phyloP scores from a whole-genome alignment of 2,888 invertebrate genomes.

The Parelbella ahira region DNA sequence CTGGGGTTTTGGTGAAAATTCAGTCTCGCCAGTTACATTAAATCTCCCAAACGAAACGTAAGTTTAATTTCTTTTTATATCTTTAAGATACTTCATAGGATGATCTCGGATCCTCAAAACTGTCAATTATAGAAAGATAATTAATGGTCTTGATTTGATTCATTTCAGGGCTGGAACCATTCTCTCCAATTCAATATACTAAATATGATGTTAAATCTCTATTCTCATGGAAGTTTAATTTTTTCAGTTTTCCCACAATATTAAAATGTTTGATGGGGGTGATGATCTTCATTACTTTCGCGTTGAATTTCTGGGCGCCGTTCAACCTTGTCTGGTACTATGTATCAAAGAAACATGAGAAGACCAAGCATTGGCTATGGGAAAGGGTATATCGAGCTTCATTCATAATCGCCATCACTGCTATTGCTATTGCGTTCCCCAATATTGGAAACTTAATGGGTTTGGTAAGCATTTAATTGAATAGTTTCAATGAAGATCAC shows the following conservation, averaged over 20 bases:
- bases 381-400: slow-evolving; percentile 49
- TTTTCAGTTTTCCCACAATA: slow-evolving; percentile 56
- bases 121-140: neutral
- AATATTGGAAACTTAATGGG: slow-evolving; percentile 57
- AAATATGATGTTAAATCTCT: too few relatives aligned
- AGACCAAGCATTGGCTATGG: slow-evolving; percentile 32
- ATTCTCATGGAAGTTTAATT: neutral
- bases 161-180: too few relatives aligned
- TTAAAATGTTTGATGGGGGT: slow-evolving; percentile 63
- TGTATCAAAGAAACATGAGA: slow-evolving; percentile 35
- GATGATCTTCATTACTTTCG: slow-evolving; percentile 72
- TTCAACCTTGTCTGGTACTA: slow-evolving; percentile 57
- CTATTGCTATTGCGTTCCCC: slow-evolving; percentile 51
- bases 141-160: too few relatives aligned
- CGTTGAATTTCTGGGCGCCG: slow-evolving; percentile 63
- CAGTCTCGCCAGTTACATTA: slow-evolving; percentile 59
- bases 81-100: neutral
- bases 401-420: slow-evolving; percentile 39
- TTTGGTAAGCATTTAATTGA: slow-evolving; percentile 61
- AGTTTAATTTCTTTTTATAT: slow-evolving; percentile 34
- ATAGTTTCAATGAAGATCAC: too few relatives aligned
- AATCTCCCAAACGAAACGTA: slow-evolving; percentile 64
- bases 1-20: slow-evolving; percentile 64
- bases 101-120: neutral
- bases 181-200: too few relatives aligned